phyloP scores from a whole-genome alignment of 1,140 invertebrate genomes.

The Micrasema longulum region DNA sequence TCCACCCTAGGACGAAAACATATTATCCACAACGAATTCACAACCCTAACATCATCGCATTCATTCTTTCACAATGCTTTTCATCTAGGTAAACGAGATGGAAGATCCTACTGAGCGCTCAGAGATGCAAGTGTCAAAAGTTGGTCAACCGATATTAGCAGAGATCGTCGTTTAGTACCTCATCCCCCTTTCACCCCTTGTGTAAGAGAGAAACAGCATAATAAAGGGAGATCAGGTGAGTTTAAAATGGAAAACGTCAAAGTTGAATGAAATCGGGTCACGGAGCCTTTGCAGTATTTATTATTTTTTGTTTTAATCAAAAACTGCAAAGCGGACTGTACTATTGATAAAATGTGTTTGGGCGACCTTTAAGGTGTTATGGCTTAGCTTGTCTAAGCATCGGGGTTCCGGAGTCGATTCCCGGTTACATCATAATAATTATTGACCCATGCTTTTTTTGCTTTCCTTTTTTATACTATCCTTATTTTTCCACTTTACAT shows the following conservation, averaged over 20 bases:
- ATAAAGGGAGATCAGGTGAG: not conserved
- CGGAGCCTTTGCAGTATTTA: slow-evolving; percentile 40
- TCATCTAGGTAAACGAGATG: not conserved
- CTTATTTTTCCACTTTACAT: not conserved
- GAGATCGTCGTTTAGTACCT: slow-evolving; percentile 1
- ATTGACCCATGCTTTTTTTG: no score
- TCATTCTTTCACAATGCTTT: slow-evolving; percentile 11
- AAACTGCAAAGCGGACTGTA: no score
- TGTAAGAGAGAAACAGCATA: not conserved
- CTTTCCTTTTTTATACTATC: no score
- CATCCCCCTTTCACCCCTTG: not conserved
- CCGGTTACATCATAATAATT: no score
- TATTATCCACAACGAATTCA: not conserved
- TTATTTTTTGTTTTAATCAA: no score
- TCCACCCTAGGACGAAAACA: slow-evolving; percentile 45
- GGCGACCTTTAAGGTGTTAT: no score
- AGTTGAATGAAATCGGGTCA: slow-evolving; percentile 55
- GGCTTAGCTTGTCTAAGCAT: no score
- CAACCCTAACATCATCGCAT: slow-evolving; percentile 1
- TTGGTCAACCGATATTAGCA: slow-evolving; percentile 39
- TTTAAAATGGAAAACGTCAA: slow-evolving; percentile 48
- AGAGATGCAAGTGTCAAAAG: slow-evolving; percentile 38
- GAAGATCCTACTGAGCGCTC: not conserved
- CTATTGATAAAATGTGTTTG: no score
- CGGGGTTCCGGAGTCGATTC: no score